phyloP scores from a whole-genome alignment of 2,113 vertebrate genomes.

The Neopipo cinnamomea region DNA sequence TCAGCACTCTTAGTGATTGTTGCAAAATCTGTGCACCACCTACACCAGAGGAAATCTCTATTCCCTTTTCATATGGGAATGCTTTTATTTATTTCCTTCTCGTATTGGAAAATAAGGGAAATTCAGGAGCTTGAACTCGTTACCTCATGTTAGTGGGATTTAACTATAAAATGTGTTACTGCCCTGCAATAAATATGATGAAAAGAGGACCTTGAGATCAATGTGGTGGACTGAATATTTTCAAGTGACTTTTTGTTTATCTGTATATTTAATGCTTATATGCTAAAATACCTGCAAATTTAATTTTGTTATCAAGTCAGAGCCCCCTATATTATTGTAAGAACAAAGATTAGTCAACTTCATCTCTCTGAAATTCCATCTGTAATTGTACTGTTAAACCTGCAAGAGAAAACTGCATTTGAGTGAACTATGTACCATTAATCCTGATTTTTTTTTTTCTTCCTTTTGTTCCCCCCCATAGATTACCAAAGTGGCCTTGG shows the following conservation, averaged over 20 bases:
- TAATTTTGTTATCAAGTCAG: not conserved
- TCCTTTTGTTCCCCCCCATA: not conserved
- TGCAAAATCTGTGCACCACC: not conserved
- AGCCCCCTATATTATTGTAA: not conserved
- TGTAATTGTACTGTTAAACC: not conserved
- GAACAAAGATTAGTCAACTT: not conserved
- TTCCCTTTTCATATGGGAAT: not conserved
- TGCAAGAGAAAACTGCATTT: not conserved
- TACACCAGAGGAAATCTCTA: not conserved
- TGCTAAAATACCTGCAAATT: not conserved
- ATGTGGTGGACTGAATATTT: not conserved
- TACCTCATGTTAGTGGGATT: not conserved
- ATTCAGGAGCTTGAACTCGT: not conserved
- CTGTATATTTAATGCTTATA: not conserved
- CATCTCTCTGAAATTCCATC: not conserved
- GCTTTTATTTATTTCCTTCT: not conserved
- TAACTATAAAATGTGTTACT: not conserved
- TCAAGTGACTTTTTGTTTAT: not conserved
- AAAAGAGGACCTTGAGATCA: not conserved
- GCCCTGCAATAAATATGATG: not conserved
- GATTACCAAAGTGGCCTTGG: conserved; percentile 88
- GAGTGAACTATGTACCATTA: not conserved
- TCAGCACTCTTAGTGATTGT: not conserved
- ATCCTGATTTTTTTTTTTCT: not conserved
- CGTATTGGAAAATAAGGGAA: not conserved